phyloP scores from a whole-genome alignment of 2,797 vertebrate genomes.

The Vireo griseus region DNA sequence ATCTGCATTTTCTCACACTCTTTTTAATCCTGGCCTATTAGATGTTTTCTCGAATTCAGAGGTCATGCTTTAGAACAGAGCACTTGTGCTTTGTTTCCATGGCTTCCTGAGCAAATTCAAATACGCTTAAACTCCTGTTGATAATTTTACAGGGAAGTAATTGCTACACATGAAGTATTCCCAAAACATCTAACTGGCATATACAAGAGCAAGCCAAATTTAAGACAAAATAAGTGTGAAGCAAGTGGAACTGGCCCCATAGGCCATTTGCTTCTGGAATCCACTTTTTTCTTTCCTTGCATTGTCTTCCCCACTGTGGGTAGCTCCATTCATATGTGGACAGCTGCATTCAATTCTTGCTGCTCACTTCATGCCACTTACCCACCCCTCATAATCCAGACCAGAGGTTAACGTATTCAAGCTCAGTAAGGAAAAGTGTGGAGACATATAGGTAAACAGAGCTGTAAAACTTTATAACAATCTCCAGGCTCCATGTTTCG shows the following conservation, averaged over 20 bases:
- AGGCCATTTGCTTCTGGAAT: constrained; percentile 55
- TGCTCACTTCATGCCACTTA: constrained; percentile 61
- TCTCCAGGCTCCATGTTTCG: background rate
- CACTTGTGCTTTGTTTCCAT: background rate
- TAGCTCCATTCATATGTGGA: constrained; percentile 38
- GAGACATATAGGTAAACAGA: background rate
- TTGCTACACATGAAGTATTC: constrained; percentile 39
- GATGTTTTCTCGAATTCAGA: background rate
- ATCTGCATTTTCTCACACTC: background rate
- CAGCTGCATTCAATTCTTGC: constrained; percentile 53
- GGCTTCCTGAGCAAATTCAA: background rate
- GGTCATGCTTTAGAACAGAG: background rate
- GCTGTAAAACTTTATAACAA: background rate
- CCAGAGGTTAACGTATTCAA: constrained; percentile 34
- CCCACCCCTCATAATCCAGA: constrained; percentile 40
- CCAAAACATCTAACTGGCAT: constrained; percentile 23
- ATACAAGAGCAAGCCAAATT: constrained; percentile 24
- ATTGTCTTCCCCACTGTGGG: constrained; percentile 46
- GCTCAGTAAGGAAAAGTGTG: background rate
- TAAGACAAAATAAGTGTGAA: constrained; percentile 50
- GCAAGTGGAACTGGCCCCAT: constrained; percentile 33
- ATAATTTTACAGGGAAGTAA: constrained; percentile 52
- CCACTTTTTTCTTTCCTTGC: constrained; percentile 21
- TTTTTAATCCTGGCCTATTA: background rate
- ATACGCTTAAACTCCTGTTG: constrained; percentile 26